A percentile compares a stretch with the other conserved stretches of the same genome.
Conservation (phyloP, 1,140 invertebrate genomes). For the Macrosteles quadrilineatus region DNA sequence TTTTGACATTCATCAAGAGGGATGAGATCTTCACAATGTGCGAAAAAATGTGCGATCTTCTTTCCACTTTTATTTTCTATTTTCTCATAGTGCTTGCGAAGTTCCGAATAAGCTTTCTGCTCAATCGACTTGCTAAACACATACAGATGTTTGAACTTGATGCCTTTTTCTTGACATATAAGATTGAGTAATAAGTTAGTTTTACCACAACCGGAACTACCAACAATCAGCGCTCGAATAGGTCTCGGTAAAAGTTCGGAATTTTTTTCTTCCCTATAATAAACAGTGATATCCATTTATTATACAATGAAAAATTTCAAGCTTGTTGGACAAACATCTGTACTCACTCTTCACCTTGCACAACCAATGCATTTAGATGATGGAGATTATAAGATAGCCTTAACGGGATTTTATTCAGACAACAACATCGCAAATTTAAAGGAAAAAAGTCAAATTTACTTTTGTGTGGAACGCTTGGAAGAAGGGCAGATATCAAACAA, state of each 20-base stretch:
- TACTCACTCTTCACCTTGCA: no score
- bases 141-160: background rate
- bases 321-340: no score
- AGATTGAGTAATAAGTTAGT: background rate
- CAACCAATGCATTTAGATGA: no score
- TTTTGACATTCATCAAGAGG: background rate
- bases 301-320: background rate
- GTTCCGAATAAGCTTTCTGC: no score
- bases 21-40: background rate
- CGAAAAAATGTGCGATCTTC: background rate
- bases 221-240: background rate
- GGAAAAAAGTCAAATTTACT: no score
- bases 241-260: background rate
- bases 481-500: no score
- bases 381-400: no score
- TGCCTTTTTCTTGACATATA: background rate
- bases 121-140: background rate
- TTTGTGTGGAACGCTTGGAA: no score
- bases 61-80: background rate
- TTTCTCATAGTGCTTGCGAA: background rate
- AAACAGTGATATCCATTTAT: background rate
- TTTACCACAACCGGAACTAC: background rate
- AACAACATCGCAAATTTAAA: no score
- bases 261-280: background rate
- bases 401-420: no score